A percentile compares a stretch with the other conserved stretches of the same genome.
phyloP scores from a whole-genome alignment of 2,888 invertebrate species.

The Thysanoteuthis rhombus region DNA sequence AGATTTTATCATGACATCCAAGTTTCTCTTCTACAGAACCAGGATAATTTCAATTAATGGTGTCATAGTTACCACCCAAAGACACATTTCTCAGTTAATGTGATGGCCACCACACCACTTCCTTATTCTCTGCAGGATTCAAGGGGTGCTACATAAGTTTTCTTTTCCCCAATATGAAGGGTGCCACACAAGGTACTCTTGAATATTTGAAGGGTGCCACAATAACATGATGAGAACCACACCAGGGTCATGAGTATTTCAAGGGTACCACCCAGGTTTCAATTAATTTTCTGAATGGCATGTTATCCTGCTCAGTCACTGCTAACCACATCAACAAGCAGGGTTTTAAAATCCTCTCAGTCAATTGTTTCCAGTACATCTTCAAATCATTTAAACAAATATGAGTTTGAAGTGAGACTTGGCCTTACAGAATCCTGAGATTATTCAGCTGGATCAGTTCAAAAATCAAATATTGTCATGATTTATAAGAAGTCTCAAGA shows the following conservation, averaged over 20 bases:
- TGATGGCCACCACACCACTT: not conserved
- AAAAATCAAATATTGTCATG: too few species aligned
- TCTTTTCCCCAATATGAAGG: not conserved
- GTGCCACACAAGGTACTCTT: not conserved
- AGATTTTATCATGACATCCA: not conserved
- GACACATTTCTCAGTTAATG: not conserved
- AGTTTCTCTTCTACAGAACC: not conserved
- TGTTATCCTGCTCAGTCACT: not conserved
- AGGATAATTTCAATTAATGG: not conserved
- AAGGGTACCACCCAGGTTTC: not conserved
- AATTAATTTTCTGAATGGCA: not conserved
- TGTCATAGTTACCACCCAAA: not conserved
- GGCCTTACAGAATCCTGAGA: not conserved
- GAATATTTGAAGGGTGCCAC: not conserved
- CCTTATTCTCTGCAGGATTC: not conserved
- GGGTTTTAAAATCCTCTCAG: not conserved
- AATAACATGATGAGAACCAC: not conserved
- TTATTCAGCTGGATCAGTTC: too few species aligned
- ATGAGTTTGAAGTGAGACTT: not conserved
- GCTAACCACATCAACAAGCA: not conserved
- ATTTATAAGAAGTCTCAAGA: too few species aligned
- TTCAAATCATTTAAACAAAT: not conserved
- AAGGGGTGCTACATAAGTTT: too few species aligned
- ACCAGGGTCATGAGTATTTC: not conserved
- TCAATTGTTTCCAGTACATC: not conserved